Evolutionary conservation across 2,113 vertebrate genomes (phyloP).

Genomic region (Elephantulus edwardii): DNA sequence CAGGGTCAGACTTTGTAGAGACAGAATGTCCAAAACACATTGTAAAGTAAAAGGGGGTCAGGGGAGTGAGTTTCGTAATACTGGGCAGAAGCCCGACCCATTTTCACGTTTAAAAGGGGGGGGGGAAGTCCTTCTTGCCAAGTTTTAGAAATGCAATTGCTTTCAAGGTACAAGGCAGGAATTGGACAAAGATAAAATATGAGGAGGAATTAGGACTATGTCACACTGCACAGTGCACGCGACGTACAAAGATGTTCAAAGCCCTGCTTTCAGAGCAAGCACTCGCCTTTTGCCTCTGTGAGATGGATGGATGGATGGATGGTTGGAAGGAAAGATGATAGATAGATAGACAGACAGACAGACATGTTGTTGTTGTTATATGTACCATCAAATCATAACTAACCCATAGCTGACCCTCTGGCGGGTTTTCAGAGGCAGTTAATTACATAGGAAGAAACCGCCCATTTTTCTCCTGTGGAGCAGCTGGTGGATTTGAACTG

Average conservation of each 20-base stretch:
- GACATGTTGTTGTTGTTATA: too few relatives aligned
- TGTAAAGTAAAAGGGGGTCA: constrained; percentile 25
- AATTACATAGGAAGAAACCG: too few relatives aligned
- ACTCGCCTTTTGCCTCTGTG: not conserved
- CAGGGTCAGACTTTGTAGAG: not conserved
- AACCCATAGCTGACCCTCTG: too few relatives aligned
- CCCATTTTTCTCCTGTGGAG: too few relatives aligned
- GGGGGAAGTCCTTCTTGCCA: not conserved
- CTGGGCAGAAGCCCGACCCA: not conserved
- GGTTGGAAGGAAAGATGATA: not conserved
- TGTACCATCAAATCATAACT: too few relatives aligned
- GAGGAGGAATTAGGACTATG: not conserved
- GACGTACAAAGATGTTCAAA: not conserved
- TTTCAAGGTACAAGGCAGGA: not conserved
- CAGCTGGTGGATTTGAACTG: too few relatives aligned
- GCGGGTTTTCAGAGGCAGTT: too few relatives aligned
- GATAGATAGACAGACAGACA: too few relatives aligned
- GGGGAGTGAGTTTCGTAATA: not conserved
- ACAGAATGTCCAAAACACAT: not conserved
- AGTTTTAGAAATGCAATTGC: constrained; percentile 1
- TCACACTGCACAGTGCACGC: not conserved
- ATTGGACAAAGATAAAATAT: not conserved
- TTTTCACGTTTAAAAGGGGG: not conserved
- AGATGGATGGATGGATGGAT: too few relatives aligned
- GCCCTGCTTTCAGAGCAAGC: not conserved